These are phyloP conservation scores for Progne subis DNA, from an alignment of 2,113 vertebrate species.

Conservation along the genomic window DNA sequence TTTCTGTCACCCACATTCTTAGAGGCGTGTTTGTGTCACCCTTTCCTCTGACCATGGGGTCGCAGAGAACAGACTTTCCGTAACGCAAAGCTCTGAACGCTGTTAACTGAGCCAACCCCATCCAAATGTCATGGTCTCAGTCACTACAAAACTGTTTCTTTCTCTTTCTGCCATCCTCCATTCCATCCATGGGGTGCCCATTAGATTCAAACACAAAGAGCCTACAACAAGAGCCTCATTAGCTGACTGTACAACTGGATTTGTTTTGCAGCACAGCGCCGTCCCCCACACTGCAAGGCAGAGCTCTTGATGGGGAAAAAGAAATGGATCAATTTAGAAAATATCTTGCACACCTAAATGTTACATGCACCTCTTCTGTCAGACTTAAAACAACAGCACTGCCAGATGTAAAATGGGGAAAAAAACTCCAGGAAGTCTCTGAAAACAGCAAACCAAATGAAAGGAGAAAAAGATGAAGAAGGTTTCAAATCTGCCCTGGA, in stretches of 20 bases:
- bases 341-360: not conserved
- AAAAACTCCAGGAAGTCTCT: not conserved
- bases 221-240: slow-evolving; percentile 29
- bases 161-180: not conserved
- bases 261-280: not conserved
- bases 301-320: not conserved
- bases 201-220: slow-evolving; percentile 17
- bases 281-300: not conserved
- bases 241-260: not conserved
- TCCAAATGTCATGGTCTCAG: not conserved
- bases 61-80: not conserved
- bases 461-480: slow-evolving; percentile 11
- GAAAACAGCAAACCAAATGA: not conserved
- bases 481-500: not conserved
- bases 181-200: not conserved
- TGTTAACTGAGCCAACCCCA: not conserved
- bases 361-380: not conserved
- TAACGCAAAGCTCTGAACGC: fast-evolving
- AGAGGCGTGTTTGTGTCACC: not conserved
- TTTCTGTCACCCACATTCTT: not conserved
- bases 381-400: slow-evolving; percentile 2
- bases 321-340: not conserved
- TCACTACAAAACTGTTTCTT: not conserved
- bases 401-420: not conserved
- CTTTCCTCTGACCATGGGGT: not conserved